phyloP scores from a whole-genome alignment of 1,140 invertebrate species.

The Laupala kohalensis region DNA sequence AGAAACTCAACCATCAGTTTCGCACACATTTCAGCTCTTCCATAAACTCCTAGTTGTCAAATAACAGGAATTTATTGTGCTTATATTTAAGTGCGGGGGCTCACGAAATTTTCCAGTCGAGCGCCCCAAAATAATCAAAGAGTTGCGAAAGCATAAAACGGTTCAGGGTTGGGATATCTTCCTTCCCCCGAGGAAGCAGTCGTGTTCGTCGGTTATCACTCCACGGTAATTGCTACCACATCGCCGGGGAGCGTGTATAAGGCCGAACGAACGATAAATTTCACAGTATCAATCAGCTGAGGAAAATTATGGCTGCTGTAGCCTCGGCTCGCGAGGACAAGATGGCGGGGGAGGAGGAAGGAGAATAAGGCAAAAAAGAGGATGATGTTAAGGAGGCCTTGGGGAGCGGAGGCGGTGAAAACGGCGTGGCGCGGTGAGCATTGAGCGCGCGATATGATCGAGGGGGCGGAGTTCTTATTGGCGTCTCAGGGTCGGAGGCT shows the following conservation, averaged over 20 bases:
- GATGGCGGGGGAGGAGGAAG: too few relatives aligned
- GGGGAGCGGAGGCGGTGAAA: background rate
- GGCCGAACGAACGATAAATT: background rate
- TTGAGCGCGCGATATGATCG: background rate
- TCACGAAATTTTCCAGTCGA: background rate
- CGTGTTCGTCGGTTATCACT: background rate
- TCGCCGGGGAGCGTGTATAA: background rate
- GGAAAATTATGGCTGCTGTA: background rate
- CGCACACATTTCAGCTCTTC: background rate
- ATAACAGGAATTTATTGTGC: background rate
- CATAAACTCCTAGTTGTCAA: background rate
- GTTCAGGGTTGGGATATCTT: background rate
- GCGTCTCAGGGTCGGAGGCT: background rate
- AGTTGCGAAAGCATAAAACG: background rate
- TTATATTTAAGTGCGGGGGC: background rate
- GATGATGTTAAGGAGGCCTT: too few relatives aligned
- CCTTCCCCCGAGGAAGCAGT: background rate
- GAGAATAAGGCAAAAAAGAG: too few relatives aligned
- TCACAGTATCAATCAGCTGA: background rate
- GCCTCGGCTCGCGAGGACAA: background rate
- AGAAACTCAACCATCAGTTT: background rate
- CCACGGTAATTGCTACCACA: background rate
- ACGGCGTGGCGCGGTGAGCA: background rate
- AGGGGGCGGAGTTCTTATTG: background rate
- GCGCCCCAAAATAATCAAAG: background rate